Conservation (phyloP, 2,797 vertebrate species). For the Acanthopagrus latus region DNA sequence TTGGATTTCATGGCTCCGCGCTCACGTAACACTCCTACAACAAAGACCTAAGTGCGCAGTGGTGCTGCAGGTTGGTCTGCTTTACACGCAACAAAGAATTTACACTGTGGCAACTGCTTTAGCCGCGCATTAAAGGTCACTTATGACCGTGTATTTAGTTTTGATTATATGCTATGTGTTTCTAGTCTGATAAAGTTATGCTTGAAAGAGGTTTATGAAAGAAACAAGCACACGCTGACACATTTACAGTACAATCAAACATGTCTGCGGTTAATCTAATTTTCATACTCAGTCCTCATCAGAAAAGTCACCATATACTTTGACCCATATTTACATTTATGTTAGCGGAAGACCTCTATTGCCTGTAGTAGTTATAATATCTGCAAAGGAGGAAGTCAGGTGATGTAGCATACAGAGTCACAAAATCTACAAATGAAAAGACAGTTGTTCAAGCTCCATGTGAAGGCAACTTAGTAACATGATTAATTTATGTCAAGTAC, state of each 20-base stretch:
- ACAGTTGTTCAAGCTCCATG: no score
- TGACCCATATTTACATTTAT: no score
- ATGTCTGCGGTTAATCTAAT: neutral
- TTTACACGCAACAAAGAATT: neutral
- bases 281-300: neutral
- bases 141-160: neutral
- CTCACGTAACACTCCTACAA: neutral
- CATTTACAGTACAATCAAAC: neutral
- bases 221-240: neutral
- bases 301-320: no score
- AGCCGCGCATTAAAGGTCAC: neutral
- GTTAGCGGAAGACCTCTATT: no score
- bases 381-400: no score
- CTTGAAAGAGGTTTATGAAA: neutral
- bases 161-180: neutral
- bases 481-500: no score
- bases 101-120: neutral
- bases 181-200: neutral
- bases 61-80: neutral
- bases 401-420: no score
- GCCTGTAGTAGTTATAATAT: no score
- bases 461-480: no score
- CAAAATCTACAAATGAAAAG: no score
- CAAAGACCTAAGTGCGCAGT: neutral
- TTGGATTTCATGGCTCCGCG: neutral